These are phyloP conservation scores for Anthonomus grandis DNA, from an alignment of 1,140 invertebrate genomes.

Conservation along the genomic window DNA sequence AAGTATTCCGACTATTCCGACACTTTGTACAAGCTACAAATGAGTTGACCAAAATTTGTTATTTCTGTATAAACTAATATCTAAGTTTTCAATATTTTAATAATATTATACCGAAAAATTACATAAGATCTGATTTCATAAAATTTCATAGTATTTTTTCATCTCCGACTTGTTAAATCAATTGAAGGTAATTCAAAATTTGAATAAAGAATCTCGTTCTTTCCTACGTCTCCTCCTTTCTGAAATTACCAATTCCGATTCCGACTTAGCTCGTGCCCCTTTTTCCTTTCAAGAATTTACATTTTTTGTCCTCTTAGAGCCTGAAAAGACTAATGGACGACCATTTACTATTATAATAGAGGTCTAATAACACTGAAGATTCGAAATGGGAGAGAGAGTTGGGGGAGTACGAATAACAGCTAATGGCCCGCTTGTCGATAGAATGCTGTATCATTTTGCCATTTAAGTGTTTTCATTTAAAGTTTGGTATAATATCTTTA, in stretches of 20 bases:
- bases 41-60: too few relatives aligned
- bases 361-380: conserved; percentile 17
- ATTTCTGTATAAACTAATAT: too few relatives aligned
- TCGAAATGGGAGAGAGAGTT: conserved; percentile 11
- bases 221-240: too few relatives aligned
- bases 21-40: too few relatives aligned
- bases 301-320: conserved; percentile 4
- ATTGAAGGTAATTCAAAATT: too few relatives aligned
- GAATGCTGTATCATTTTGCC: conserved; percentile 21
- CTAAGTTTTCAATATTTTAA: too few relatives aligned
- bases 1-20: too few relatives aligned
- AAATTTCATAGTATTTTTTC: too few relatives aligned
- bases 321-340: conserved; percentile 25
- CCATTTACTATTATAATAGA: conserved; percentile 27
- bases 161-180: too few relatives aligned
- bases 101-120: too few relatives aligned
- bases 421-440: conserved; percentile 13
- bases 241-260: conserved; percentile 10
- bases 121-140: too few relatives aligned
- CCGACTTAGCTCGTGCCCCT: not conserved
- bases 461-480: conserved; percentile 18
- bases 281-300: not conserved
- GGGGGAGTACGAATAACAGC: conserved; percentile 11
- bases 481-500: conserved; percentile 18
- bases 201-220: too few relatives aligned